Evolutionary conservation across 2,113 vertebrate species (phyloP).

Genomic region (Struthidea cinerea): DNA sequence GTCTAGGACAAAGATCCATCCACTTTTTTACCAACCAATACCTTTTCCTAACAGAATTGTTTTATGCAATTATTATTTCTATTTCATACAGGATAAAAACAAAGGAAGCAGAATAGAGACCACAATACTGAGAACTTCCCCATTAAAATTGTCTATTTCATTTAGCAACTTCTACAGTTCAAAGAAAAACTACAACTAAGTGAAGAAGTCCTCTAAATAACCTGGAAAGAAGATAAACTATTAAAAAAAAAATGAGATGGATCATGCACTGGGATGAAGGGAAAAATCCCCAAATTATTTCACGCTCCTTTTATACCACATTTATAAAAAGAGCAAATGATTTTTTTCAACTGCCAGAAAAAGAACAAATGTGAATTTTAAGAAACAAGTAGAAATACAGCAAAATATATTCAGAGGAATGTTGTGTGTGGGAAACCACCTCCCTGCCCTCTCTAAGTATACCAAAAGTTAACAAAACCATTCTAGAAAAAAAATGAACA

Average conservation of each 20-base stretch:
- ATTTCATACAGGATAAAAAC: background rate
- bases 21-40: background rate
- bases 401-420: background rate
- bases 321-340: background rate
- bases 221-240: background rate
- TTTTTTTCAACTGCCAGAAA: background rate
- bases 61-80: background rate
- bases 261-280: background rate
- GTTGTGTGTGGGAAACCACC: background rate
- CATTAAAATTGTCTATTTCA: background rate
- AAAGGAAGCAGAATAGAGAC: background rate
- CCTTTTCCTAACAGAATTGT: background rate
- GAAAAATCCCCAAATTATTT: background rate
- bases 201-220: background rate
- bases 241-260: background rate
- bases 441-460: background rate
- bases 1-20: background rate
- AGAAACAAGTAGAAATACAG: background rate
- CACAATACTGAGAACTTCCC: background rate
- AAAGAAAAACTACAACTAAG: background rate
- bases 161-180: background rate
- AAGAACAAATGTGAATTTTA: background rate
- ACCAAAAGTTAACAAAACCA: background rate
- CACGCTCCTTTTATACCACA: background rate
- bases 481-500: background rate